Evolutionary conservation across 2,888 invertebrate genomes (phyloP), one percentile per base, ranked within the genome.

Genomic region (Nomada hirtipes): DNA sequence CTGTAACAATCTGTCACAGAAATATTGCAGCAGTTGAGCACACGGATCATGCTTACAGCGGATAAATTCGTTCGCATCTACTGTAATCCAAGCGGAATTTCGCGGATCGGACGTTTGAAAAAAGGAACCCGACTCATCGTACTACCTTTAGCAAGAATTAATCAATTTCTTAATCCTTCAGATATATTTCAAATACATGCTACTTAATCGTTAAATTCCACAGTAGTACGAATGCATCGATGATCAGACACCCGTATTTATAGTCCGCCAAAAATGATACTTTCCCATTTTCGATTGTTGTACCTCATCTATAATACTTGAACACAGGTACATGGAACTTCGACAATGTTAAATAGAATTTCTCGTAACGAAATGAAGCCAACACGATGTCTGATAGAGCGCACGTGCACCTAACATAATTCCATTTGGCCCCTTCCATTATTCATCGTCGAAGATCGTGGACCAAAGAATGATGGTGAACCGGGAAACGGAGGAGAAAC

Each of bases 1-100:
- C 76, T 61, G 65, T 63, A 64, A 84, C 80, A 60, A 86, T 86
- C 87, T 76, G 85, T 87, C 86, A 86, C 72, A 57, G 55, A 76
- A 80, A 83, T 83, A 82, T 80, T 84, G 73, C 55, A 57, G 18
- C 68, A 50, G 47, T 59, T 64, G 42, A 64, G 74, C 72, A 59
- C 29, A 57, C 68, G 44, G 36, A 44, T 29, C 64, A 60, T 57
- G 64, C 73, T 86, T 59, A 72, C 36, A 64, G 9, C 69, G 63
- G 26, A 71, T n/a, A 65, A 84, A 78, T 76, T 68, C 50, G 69
- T 53, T 18, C 18, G 67, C 64, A n/a, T 23, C 55, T 65, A 52
- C 47, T 44, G 61, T 63, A 63, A 47, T 73, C 26, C 60, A 52
- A 10, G n/a, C 67, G 29, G 23, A 4, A 71, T 18, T 50, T n/a